phyloP scores from a whole-genome alignment of 2,797 vertebrate species.

The Helostoma temminkii region DNA sequence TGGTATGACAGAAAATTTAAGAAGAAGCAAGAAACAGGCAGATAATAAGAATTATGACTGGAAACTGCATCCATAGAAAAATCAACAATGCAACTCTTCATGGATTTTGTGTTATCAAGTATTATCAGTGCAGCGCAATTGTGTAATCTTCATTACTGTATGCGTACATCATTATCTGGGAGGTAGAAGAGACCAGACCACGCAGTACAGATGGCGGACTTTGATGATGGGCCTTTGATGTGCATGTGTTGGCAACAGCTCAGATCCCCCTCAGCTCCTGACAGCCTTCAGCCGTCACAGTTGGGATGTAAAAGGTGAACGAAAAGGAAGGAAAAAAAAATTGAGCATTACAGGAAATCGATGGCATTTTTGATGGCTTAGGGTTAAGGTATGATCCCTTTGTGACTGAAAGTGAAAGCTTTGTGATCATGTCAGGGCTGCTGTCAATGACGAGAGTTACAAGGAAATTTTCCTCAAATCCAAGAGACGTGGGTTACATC shows the following conservation, averaged over 20 bases:
- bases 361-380: slow-evolving; percentile 45
- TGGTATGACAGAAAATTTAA: slow-evolving; percentile 1
- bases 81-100: background rate
- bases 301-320: slow-evolving; percentile 42
- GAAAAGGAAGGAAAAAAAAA: slow-evolving; percentile 25
- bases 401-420: slow-evolving; percentile 40
- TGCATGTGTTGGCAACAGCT: slow-evolving; percentile 53
- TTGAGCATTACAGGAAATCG: slow-evolving; percentile 39
- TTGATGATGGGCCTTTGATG: slow-evolving; percentile 76
- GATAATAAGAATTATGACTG: background rate
- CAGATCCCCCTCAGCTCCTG: slow-evolving; percentile 33
- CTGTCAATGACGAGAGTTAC: slow-evolving; percentile 34
- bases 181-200: slow-evolving; percentile 29
- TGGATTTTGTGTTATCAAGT: slow-evolving; percentile 1
- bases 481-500: slow-evolving; percentile 28
- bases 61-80: slow-evolving; percentile 1
- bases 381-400: slow-evolving; percentile 57
- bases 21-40: background rate
- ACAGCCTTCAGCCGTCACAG: slow-evolving; percentile 58
- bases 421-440: slow-evolving; percentile 28
- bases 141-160: slow-evolving; percentile 45
- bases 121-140: background rate
- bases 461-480: slow-evolving; percentile 16
- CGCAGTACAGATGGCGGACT: slow-evolving; percentile 69
- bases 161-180: slow-evolving; percentile 37